phyloP scores from a whole-genome alignment of 1,140 invertebrate species.

The Drosophila lini region DNA sequence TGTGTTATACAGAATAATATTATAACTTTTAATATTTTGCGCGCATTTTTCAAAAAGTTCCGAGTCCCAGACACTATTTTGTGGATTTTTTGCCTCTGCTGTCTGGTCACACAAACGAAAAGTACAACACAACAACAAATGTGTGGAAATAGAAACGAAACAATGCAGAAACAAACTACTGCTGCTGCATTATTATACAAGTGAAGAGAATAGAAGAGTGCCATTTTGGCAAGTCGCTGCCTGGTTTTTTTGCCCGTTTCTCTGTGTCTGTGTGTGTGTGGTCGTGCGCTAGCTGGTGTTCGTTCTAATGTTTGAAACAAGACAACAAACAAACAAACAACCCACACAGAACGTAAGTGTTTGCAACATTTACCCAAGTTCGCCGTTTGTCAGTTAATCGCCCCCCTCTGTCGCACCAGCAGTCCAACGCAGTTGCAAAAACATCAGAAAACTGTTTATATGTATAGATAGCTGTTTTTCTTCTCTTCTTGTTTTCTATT shows the following conservation, averaged over 20 bases:
- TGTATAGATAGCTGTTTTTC: slow-evolving; percentile 34
- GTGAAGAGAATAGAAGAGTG: slow-evolving; percentile 36
- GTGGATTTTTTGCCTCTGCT: background rate
- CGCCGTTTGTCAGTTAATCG: slow-evolving; percentile 17
- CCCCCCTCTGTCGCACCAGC: slow-evolving; percentile 7
- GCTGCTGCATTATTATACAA: slow-evolving; percentile 38
- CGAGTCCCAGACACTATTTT: background rate
- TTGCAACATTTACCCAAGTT: slow-evolving; percentile 25
- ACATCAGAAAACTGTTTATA: slow-evolving; percentile 25
- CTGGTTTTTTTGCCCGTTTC: slow-evolving; percentile 27
- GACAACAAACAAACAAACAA: slow-evolving; percentile 21
- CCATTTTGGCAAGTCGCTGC: slow-evolving; percentile 32
- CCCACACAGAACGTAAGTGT: slow-evolving; percentile 35
- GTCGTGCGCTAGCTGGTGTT: slow-evolving; percentile 18
- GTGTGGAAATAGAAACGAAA: slow-evolving; percentile 44
- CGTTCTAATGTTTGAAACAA: slow-evolving; percentile 11
- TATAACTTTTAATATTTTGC: background rate
- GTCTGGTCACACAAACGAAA: slow-evolving; percentile 7
- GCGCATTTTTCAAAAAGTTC: slow-evolving; percentile 8
- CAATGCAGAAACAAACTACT: slow-evolving; percentile 29
- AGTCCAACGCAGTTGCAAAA: slow-evolving; percentile 37
- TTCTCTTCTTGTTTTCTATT: slow-evolving; percentile 25
- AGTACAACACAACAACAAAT: slow-evolving; percentile 38
- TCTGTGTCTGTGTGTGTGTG: slow-evolving; percentile 14
- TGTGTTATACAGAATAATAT: background rate